Conservation (phyloP, 2,797 vertebrate species). For the Mastacembelus armatus region DNA sequence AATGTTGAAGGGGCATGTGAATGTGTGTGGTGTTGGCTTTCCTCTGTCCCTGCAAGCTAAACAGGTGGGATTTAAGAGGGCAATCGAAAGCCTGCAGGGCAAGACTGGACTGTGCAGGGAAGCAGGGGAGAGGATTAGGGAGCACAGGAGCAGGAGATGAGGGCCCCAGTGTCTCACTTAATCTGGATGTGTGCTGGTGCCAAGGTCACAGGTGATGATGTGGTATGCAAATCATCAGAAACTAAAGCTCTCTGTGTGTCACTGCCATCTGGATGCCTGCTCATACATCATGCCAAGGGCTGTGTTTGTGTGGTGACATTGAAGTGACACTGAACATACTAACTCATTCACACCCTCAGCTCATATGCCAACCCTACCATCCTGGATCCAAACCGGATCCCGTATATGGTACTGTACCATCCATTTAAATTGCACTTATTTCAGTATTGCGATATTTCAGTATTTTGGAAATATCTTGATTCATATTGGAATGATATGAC, state of each 20-base stretch:
- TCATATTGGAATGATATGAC: too few relatives aligned
- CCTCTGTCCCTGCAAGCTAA: constrained; percentile 45
- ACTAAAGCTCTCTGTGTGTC: constrained; percentile 43
- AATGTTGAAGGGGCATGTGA: constrained; percentile 47
- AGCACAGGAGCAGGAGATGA: constrained; percentile 11
- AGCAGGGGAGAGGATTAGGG: constrained; percentile 55
- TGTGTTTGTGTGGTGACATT: constrained; percentile 33
- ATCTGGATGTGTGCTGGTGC: constrained; percentile 42
- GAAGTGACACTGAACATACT: constrained; percentile 48
- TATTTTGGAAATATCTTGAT: not conserved
- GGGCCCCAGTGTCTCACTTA: constrained; percentile 41
- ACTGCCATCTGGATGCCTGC: constrained; percentile 52
- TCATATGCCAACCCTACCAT: constrained; percentile 32
- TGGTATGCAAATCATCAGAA: constrained; percentile 56
- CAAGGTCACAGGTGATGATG: constrained; percentile 69
- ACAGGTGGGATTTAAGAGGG: constrained; percentile 78
- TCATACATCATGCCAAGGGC: constrained; percentile 33
- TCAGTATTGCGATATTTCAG: not conserved
- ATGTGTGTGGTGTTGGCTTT: constrained; percentile 54
- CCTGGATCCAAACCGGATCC: constrained; percentile 12
- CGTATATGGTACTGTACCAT: not conserved
- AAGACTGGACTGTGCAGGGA: constrained; percentile 23
- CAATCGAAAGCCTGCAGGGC: constrained; percentile 52
- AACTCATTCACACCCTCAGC: constrained; percentile 44
- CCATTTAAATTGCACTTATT: too few relatives aligned